phyloP scores from a whole-genome alignment of 1,140 invertebrate species.

The Campoletis sonorensis region DNA sequence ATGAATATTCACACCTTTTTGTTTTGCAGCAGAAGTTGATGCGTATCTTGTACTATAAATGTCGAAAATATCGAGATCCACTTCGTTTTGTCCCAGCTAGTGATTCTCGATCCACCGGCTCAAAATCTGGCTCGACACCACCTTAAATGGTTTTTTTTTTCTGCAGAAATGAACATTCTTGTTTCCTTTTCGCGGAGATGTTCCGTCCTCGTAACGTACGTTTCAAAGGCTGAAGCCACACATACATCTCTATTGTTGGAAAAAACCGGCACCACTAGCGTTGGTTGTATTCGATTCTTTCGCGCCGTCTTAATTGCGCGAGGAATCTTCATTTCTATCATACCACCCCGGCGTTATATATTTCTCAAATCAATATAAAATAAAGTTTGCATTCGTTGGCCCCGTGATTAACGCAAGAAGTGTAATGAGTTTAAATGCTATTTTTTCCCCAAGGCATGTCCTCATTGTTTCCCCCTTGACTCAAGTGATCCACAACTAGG shows the following conservation, averaged over 20 bases:
- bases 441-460: neutral
- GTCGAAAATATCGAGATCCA: constrained; percentile 51
- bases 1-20: constrained; percentile 53
- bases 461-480: constrained; percentile 42
- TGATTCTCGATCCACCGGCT: constrained; percentile 54
- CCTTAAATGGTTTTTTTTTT: constrained; percentile 49
- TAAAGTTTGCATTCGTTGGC: constrained; percentile 53
- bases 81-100: constrained; percentile 17
- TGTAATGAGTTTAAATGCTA: neutral
- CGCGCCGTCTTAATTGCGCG: constrained; percentile 35
- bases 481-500: constrained; percentile 50
- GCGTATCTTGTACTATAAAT: constrained; percentile 61
- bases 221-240: constrained; percentile 33
- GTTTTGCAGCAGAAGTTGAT: constrained; percentile 56
- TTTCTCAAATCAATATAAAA: constrained; percentile 43
- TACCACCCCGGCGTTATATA: neutral
- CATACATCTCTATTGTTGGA: constrained; percentile 21
- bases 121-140: constrained; percentile 30
- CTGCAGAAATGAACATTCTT: constrained; percentile 44
- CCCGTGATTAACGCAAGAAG: neutral
- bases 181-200: constrained; percentile 17
- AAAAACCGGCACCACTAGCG: constrained; percentile 29
- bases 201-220: constrained; percentile 38
- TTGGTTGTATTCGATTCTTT: constrained; percentile 30
- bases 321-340: constrained; percentile 41